Evolutionary conservation across 1,140 invertebrate species (phyloP).

Genomic region (Drosophila subobscura): DNA sequence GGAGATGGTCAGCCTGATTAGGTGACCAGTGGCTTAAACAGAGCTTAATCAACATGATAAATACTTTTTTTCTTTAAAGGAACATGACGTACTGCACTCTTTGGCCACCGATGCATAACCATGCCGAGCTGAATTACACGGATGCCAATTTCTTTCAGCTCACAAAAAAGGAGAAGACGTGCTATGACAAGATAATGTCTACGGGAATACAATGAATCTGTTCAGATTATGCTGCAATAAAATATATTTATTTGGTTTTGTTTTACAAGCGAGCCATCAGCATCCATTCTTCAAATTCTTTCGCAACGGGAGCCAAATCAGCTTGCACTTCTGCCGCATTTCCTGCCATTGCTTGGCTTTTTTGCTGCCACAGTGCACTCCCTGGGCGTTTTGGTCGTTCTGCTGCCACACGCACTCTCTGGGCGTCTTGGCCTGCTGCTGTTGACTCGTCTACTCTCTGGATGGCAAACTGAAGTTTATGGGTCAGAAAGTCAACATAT

Average conservation of each 20-base stretch:
- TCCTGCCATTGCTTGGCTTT: too few relatives aligned
- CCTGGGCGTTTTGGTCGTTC: too few relatives aligned
- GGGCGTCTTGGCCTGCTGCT: too few relatives aligned
- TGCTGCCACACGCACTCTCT: too few relatives aligned
- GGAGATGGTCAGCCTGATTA: conserved; percentile 43
- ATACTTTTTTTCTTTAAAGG: neutral
- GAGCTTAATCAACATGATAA: neutral
- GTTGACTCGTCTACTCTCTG: too few relatives aligned
- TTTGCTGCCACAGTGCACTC: too few relatives aligned
- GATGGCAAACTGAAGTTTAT: too few relatives aligned
- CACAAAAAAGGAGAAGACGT: conserved; percentile 17
- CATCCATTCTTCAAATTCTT: too few relatives aligned
- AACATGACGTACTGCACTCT: conserved; percentile 32
- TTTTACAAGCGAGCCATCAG: too few relatives aligned
- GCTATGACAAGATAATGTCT: conserved; percentile 29
- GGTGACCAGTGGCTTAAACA: conserved; percentile 13
- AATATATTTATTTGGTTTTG: conserved; percentile 1
- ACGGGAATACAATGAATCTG: conserved; percentile 21
- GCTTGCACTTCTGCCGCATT: too few relatives aligned
- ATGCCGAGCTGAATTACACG: conserved; percentile 18
- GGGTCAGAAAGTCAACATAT: too few relatives aligned
- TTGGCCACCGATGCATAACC: conserved; percentile 49
- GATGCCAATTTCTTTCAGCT: conserved; percentile 70
- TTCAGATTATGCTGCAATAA: neutral
- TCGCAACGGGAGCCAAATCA: too few relatives aligned